Percentiles rank a stretch among this genome's conserved stretches.
phyloP scores from a whole-genome alignment of 1,140 invertebrate genomes.

The Tetragnatha versicolor region DNA sequence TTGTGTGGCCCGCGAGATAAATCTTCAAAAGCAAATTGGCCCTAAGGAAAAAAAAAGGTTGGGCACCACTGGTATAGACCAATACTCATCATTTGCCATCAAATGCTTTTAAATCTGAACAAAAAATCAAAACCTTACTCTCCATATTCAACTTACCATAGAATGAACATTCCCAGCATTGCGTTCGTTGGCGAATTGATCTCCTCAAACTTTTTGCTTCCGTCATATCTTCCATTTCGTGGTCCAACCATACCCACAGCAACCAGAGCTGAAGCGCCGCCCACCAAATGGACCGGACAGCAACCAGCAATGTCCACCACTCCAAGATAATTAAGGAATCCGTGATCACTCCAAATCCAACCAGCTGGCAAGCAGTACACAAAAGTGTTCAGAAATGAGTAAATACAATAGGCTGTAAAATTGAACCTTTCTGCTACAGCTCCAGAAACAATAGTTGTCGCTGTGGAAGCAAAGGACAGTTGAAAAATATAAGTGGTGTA shows the following conservation, averaged over 20 bases:
- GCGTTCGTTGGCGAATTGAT: conserved; percentile 89
- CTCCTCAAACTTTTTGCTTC: conserved; percentile 75
- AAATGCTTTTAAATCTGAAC: too few relatives aligned
- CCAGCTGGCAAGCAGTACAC: conserved; percentile 91
- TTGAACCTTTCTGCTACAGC: conserved; percentile 91
- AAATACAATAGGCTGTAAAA: conserved; percentile 88
- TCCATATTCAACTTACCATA: conserved; percentile 79
- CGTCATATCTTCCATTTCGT: conserved; percentile 82
- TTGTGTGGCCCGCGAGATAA: too few relatives aligned
- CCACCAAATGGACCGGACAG: conserved; percentile 82
- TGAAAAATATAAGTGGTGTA: conserved; percentile 66
- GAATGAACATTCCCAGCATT: conserved; percentile 88
- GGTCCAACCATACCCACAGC: conserved; percentile 90
- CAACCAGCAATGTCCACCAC: conserved; percentile 85
- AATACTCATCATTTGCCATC: too few relatives aligned
- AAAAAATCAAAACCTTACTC: too few relatives aligned
- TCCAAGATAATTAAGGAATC: conserved; percentile 81
- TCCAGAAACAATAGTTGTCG: conserved; percentile 83
- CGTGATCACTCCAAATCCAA: conserved; percentile 87
- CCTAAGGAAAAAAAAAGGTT: too few relatives aligned
- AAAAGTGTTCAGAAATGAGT: conserved; percentile 86
- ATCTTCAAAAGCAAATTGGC: too few relatives aligned
- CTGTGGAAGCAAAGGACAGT: conserved; percentile 87
- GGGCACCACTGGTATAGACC: too few relatives aligned
- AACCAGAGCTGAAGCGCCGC: conserved; percentile 78